Evolutionary conservation across 2,888 invertebrate species (phyloP).

Genomic region (Gari tellinella): DNA sequence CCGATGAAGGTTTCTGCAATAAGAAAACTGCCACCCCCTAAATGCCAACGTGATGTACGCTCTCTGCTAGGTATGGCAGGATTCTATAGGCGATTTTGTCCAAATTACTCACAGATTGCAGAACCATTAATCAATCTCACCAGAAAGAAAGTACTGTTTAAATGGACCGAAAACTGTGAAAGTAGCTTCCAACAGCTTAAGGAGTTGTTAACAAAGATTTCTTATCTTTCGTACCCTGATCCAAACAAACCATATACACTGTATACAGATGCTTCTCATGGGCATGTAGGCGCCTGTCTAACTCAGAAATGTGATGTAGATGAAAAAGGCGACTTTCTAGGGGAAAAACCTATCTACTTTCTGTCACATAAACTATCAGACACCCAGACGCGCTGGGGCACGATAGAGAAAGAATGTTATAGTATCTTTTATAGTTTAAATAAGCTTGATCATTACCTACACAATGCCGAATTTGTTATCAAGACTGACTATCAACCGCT

Average conservation of each 20-base stretch:
- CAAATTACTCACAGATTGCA: constrained; percentile 37
- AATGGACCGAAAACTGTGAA: constrained; percentile 31
- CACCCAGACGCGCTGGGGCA: constrained; percentile 29
- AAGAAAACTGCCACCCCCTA: constrained; percentile 18
- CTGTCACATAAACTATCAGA: constrained; percentile 30
- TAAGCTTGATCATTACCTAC: constrained; percentile 37
- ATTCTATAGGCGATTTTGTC: constrained; percentile 41
- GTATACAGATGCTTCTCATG: constrained; percentile 33
- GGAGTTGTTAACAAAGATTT: constrained; percentile 24
- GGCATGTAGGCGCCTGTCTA: constrained; percentile 17
- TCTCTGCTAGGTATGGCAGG: constrained; percentile 35
- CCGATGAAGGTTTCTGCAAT: constrained; percentile 30
- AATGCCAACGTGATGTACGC: constrained; percentile 26
- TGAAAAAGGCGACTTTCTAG: neutral
- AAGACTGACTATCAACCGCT: neutral
- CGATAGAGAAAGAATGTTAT: constrained; percentile 30
- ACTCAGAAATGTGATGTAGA: constrained; percentile 16
- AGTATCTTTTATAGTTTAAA: constrained; percentile 19
- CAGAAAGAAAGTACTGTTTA: constrained; percentile 36
- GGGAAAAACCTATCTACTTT: constrained; percentile 30
- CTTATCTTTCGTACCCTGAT: constrained; percentile 30
- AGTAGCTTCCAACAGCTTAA: constrained; percentile 33
- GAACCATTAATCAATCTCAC: constrained; percentile 43
- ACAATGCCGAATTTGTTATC: constrained; percentile 30
- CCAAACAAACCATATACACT: constrained; percentile 29